phyloP scores from a whole-genome alignment of 2,113 vertebrate species.

The Pogonocichla stellata region DNA sequence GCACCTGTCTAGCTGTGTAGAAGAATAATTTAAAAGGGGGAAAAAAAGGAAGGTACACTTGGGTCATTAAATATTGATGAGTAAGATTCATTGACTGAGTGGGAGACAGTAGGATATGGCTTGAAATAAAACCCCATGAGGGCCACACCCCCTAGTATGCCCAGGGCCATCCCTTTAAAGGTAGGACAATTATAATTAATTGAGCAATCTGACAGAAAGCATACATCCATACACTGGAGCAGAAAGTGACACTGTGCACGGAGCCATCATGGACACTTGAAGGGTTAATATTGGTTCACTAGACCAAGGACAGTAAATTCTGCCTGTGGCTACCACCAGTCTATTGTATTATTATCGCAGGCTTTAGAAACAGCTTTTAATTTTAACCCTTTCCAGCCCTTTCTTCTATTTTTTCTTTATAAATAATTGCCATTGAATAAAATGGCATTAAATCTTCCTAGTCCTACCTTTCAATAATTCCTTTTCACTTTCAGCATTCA shows the following conservation, averaged over 20 bases:
- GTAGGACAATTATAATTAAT: conserved; percentile 74
- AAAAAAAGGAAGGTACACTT: not conserved
- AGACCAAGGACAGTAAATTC: conserved; percentile 69
- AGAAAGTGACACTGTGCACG: conserved; percentile 39
- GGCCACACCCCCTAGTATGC: conserved; percentile 57
- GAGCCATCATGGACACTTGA: conserved; percentile 56
- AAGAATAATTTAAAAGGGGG: not conserved
- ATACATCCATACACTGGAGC: conserved; percentile 20
- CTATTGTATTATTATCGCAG: conserved; percentile 59
- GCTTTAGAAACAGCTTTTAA: conserved; percentile 61
- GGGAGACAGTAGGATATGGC: conserved; percentile 44
- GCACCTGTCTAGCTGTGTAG: conserved; percentile 17
- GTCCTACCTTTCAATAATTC: not conserved
- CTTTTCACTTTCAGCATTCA: not conserved
- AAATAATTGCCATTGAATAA: not conserved
- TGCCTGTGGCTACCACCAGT: conserved; percentile 63
- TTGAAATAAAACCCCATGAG: conserved; percentile 72
- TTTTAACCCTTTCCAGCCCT: conserved; percentile 50
- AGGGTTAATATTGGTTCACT: conserved; percentile 65
- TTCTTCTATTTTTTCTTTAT: not conserved
- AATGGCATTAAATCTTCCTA: not conserved
- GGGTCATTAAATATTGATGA: conserved; percentile 73
- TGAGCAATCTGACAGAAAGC: conserved; percentile 70
- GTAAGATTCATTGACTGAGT: conserved; percentile 62
- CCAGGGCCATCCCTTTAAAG: conserved; percentile 65